A percentile compares a stretch with the other conserved stretches of the same genome.
These are phyloP conservation scores for Homalodisca vitripennis DNA, from an alignment of 1,140 invertebrate genomes.

Conservation along the genomic window DNA sequence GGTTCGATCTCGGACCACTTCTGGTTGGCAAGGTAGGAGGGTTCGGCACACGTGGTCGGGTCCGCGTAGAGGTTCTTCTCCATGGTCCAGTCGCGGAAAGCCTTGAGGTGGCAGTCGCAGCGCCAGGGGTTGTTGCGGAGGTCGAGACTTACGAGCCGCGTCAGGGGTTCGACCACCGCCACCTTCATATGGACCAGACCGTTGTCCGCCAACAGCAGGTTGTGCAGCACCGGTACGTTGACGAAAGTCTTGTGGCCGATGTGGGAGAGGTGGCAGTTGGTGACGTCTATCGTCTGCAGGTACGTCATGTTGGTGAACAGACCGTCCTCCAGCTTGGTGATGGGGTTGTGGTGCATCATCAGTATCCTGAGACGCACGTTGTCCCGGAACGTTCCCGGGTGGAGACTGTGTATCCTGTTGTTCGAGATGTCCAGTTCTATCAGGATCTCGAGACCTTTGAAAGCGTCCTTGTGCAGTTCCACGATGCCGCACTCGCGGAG, in stretches of 20 bases:
- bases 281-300: conserved; percentile 73
- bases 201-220: conserved; percentile 69
- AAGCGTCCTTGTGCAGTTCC: conserved; percentile 67
- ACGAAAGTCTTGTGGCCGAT: conserved; percentile 71
- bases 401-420: conserved; percentile 54
- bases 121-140: conserved; percentile 83
- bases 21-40: conserved; percentile 61
- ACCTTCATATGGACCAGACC: conserved; percentile 59
- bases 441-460: conserved; percentile 73
- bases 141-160: conserved; percentile 67
- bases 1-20: conserved; percentile 68
- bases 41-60: conserved; percentile 68
- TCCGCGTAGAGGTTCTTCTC: conserved; percentile 67
- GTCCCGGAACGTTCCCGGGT: conserved; percentile 38
- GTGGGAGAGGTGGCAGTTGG: conserved; percentile 65
- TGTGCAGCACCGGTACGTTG: conserved; percentile 64
- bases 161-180: conserved; percentile 58
- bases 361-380: conserved; percentile 52
- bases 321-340: conserved; percentile 67
- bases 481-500: conserved; percentile 70
- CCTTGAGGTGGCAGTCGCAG: conserved; percentile 81
- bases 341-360: conserved; percentile 68
- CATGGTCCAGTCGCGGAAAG: conserved; percentile 74
- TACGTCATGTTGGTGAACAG: conserved; percentile 72
- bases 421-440: conserved; percentile 82